Conservation (phyloP, 2,888 invertebrate genomes). For the Polyommatus iphigenia region DNA sequence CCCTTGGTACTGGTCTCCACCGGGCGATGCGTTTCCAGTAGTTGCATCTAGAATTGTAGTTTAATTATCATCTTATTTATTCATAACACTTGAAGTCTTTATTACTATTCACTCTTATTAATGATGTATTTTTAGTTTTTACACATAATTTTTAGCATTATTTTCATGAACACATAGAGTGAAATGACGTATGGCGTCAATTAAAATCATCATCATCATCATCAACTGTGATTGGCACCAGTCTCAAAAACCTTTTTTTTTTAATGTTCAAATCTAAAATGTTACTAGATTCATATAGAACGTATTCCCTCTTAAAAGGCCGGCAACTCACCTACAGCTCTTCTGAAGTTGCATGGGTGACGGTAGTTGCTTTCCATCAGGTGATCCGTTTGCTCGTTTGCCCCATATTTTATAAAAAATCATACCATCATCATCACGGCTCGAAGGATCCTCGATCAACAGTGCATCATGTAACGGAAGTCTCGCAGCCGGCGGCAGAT, state of each 20-base stretch:
- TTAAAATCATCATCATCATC: too few relatives aligned
- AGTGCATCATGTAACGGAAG: slow-evolving; percentile 91
- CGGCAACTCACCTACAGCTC: too few relatives aligned
- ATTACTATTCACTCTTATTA: not conserved
- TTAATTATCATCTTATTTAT: not conserved
- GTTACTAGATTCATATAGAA: not conserved
- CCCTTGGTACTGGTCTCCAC: slow-evolving; percentile 69
- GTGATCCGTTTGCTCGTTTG: too few relatives aligned
- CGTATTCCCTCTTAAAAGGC: too few relatives aligned
- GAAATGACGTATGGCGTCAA: too few relatives aligned
- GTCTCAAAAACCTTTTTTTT: too few relatives aligned
- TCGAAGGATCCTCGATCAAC: slow-evolving; percentile 90
- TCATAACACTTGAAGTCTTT: not conserved
- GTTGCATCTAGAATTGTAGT: slow-evolving; percentile 58
- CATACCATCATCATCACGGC: slow-evolving; percentile 84
- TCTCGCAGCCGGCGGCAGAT: slow-evolving; percentile 90
- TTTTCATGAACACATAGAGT: too few relatives aligned
- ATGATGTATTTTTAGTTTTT: not conserved
- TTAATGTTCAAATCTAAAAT: too few relatives aligned
- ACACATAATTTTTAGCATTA: too few relatives aligned
- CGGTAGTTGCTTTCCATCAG: too few relatives aligned
- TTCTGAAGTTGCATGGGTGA: too few relatives aligned
- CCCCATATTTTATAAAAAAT: not conserved
- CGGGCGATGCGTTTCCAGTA: slow-evolving; percentile 74
- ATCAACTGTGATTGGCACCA: too few relatives aligned